phyloP scores from a whole-genome alignment of 2,888 invertebrate genomes.

The Aspidiotus destructor region DNA sequence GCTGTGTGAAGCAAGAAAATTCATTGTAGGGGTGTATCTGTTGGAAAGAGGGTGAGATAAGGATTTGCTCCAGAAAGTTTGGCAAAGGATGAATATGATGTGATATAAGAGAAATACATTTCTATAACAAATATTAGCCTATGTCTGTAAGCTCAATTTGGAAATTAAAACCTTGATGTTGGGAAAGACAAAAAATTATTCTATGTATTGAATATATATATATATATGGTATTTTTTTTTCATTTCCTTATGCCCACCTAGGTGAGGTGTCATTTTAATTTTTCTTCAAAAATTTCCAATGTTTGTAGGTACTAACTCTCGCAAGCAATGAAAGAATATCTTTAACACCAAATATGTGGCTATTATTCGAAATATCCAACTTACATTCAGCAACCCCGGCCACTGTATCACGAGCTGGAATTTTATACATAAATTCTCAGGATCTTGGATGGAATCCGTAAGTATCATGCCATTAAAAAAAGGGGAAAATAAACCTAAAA shows the following conservation, averaged over 20 bases:
- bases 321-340: constrained; percentile 93
- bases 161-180: too few species aligned
- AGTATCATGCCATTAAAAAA: constrained; percentile 42
- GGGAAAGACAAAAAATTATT: too few species aligned
- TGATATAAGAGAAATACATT: too few species aligned
- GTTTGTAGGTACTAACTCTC: constrained; percentile 62
- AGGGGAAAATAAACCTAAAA: background rate
- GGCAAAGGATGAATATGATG: too few species aligned
- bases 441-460: constrained; percentile 92
- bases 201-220: too few species aligned
- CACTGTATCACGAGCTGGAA: constrained; percentile 88
- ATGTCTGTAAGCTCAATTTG: too few species aligned
- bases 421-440: constrained; percentile 84
- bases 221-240: too few species aligned
- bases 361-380: constrained; percentile 87
- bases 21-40: too few species aligned
- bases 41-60: too few species aligned
- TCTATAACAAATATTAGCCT: too few species aligned
- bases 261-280: background rate
- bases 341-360: constrained; percentile 74
- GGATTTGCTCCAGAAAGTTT: too few species aligned
- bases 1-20: too few species aligned
- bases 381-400: constrained; percentile 88
- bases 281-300: background rate
- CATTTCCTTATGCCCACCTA: background rate